Percentiles rank a stretch among this genome's conserved stretches.
These are phyloP conservation scores for Hippoglossus stenolepis DNA, from an alignment of 2,113 vertebrate genomes.

Conservation along the genomic window DNA sequence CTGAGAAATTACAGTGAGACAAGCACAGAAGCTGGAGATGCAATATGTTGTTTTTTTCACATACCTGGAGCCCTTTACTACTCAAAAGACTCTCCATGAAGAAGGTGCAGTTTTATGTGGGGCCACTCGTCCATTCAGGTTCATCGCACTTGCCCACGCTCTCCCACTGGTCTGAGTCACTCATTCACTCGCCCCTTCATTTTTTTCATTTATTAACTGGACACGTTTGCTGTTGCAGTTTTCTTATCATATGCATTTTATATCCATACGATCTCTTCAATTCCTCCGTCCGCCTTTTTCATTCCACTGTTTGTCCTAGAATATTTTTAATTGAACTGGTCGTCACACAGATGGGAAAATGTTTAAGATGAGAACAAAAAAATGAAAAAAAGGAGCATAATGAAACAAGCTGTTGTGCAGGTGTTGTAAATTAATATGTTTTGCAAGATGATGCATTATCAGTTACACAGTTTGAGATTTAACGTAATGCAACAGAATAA, in stretches of 20 bases:
- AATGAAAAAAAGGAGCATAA: not conserved
- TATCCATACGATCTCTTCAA: not conserved
- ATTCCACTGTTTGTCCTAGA: not conserved
- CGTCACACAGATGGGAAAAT: not conserved
- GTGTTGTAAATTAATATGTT: not conserved
- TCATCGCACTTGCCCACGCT: slow-evolving; percentile 18
- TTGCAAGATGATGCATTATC: not conserved
- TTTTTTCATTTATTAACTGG: slow-evolving; percentile 1
- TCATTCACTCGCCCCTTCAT: not conserved
- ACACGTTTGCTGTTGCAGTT: not conserved
- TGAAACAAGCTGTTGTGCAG: not conserved
- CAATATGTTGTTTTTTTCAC: too few relatives aligned
- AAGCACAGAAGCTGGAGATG: too few relatives aligned
- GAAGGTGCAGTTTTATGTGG: not conserved
- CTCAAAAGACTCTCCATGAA: not conserved
- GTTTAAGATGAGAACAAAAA: not conserved
- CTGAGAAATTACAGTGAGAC: too few relatives aligned
- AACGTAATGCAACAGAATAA: too few relatives aligned
- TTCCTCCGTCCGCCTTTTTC: not conserved
- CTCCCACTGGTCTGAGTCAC: slow-evolving; percentile 37
- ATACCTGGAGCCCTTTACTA: too few relatives aligned
- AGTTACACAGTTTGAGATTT: too few relatives aligned
- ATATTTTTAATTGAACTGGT: not conserved
- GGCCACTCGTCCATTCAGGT: not conserved
- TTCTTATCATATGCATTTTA: not conserved